Percentiles rank a stretch among this genome's conserved stretches.
Conservation (phyloP, 2,113 vertebrate genomes). For the Bubo scandiacus region DNA sequence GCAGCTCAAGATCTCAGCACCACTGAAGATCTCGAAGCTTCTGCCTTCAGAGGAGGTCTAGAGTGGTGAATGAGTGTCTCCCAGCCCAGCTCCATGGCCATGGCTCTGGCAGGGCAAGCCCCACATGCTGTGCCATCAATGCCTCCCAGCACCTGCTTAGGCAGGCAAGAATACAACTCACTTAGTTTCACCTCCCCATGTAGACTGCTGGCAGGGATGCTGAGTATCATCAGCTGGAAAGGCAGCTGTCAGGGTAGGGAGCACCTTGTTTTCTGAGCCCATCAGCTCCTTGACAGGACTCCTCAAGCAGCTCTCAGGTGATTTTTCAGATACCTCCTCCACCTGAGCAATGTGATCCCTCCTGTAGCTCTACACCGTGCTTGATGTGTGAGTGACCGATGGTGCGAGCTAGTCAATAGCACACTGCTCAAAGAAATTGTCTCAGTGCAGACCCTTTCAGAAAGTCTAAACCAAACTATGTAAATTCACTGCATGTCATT, state of each 20-base stretch:
- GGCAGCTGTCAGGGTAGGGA: background rate
- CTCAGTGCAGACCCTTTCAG: background rate
- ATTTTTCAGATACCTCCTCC: background rate
- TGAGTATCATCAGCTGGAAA: background rate
- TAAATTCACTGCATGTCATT: background rate
- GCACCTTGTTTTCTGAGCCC: background rate
- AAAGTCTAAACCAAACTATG: background rate
- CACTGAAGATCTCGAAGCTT: background rate
- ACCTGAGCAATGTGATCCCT: background rate
- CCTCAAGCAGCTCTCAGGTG: background rate
- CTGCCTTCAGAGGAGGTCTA: background rate
- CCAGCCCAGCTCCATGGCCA: background rate
- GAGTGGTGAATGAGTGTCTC: background rate
- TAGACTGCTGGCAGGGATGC: background rate
- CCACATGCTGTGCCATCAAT: background rate
- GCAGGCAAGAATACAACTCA: background rate
- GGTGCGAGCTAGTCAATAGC: accelerated
- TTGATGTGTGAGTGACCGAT: accelerated
- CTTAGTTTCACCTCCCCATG: background rate
- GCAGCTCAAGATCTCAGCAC: background rate
- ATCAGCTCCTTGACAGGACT: background rate
- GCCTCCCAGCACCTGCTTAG: background rate
- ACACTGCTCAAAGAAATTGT: background rate
- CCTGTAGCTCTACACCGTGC: background rate
- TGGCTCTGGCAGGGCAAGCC: background rate